Evolutionary conservation across 2,113 vertebrate species (phyloP), one percentile per base, ranked within the genome.

Genomic region (Channa argus): DNA sequence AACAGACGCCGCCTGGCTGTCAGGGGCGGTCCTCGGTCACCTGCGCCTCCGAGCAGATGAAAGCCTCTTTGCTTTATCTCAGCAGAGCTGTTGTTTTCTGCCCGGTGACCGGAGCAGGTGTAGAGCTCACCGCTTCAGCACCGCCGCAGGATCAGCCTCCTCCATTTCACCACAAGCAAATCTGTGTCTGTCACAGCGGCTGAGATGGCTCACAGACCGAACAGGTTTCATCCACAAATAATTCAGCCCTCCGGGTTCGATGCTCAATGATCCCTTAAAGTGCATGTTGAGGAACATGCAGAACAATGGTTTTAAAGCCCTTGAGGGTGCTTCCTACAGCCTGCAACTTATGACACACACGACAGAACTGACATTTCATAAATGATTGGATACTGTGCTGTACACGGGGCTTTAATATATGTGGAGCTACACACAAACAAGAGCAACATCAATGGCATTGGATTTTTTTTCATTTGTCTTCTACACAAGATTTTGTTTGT

Each of bases 1-100:
- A 89, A 85, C 74, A 84, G 64, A 83, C 60, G 44, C 11, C 39
- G 56, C 54, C 74, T 33, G 71, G 53, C 79, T 78, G 71, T 66
- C 74, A 65, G 63, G 46, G 71, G 67, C 0, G 4, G 56, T 6
- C 58, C 62, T n/a, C 3, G 7, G 69, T 76, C 78, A 70, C 69
- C 82, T 43, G 38, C 45, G 6, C 50, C 53, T 59, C 68, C 0
- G 15, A 44, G 61, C 10, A 2, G 15, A 63, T 61, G 51, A 74
- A 76, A 64, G 74, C 50, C 52, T 65, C 64, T 43, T 50, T 50
- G 37, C 63, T 64, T 51, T 68, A 53, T 47, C 38, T 43, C 50
- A 7, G 43, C 0, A 50, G 71, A 62, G 68, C 51, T 24, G 7
- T 38, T 43, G 50, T 50, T 53, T 53, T 45, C 39, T 51, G 51